A percentile compares a stretch with the other conserved stretches of the same genome.
phyloP scores from a whole-genome alignment of 2,113 vertebrate genomes.

The Tapirus terrestris region DNA sequence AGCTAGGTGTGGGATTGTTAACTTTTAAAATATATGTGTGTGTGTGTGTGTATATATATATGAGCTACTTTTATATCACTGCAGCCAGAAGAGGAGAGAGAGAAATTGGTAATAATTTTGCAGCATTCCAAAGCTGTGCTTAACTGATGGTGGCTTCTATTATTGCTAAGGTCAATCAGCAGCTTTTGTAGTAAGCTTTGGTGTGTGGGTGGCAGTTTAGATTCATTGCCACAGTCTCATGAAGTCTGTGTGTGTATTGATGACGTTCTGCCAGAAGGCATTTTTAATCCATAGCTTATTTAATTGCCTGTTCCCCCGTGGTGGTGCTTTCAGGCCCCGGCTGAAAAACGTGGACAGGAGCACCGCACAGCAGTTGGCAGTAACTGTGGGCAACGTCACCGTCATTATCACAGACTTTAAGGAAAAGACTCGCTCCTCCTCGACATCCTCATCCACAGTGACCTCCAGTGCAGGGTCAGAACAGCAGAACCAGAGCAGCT shows the following conservation, averaged over 20 bases:
- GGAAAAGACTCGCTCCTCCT: constrained; percentile 99
- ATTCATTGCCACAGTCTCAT: too few species aligned
- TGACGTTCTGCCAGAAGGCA: background rate
- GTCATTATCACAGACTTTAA: constrained; percentile 99
- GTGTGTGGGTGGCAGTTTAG: background rate
- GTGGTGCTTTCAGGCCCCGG: constrained; percentile 91
- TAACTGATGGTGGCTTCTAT: background rate
- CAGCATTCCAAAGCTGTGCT: background rate
- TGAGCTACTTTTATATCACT: background rate
- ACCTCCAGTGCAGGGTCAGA: constrained; percentile 98
- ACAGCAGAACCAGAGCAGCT: constrained; percentile 99
- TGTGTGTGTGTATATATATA: too few species aligned
- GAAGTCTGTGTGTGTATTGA: background rate
- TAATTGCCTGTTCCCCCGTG: background rate
- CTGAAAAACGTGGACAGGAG: constrained; percentile 99
- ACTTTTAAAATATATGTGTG: background rate
- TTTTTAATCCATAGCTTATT: background rate
- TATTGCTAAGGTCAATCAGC: background rate
- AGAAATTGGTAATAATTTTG: background rate
- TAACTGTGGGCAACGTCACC: constrained; percentile 99
- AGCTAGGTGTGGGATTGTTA: background rate
- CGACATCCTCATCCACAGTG: constrained; percentile 98
- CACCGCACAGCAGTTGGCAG: constrained; percentile 98
- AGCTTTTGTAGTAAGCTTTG: background rate
- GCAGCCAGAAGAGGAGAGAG: background rate